Base-by-base conservation (phyloP, 2,888 invertebrate genomes). In the Archaeoteleia sp. region DNA sequence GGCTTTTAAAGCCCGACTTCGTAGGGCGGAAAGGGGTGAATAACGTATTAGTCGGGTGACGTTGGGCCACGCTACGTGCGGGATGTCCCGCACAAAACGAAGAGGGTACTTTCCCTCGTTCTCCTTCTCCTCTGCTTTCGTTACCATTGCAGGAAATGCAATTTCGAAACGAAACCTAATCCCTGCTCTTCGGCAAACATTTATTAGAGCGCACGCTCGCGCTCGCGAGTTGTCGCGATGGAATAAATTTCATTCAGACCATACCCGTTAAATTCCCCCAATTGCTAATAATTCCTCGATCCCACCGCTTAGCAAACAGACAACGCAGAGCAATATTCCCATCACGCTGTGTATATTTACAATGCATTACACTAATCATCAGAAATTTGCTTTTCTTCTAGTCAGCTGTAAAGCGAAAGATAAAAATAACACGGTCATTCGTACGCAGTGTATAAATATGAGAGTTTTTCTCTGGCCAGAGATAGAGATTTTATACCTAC, bases 1-100 rank as follows among this genome's bases (percentile, higher is more conserved):
- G 13, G 43, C 43, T 43, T 43, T 43, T 43, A 29, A 43, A 43
- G 25, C 29, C 14, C 29, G 42, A 43, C 43, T 43, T 43, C 29
- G 20, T 5, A 1, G 29, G 2, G 45, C 17, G 30, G 17, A 20
- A 55, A 51, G 67, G 69, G 70, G 53, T 78, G 77, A 80, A 78
- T 78, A 79, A 77, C 77, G 76, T 78, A 78, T 78, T 71, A 77
- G 78, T 71, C 65, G 73, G 58, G 66, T 69, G 73, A 71, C 67
- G 70, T 51, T 67, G 37, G 27, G 43, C 65, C 14, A 42, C 2
- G 39, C 25, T 43, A 45, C 63, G 54, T 39, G 55, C 57, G 58
- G 51, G 43, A 54, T 54, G 27, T 17, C 27, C 48, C 8, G 37
- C 32, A 55, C 51, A 51, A 58, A 54, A 20, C 30, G 48, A 66